phyloP scores from a whole-genome alignment of 2,797 vertebrate species.

The Neosilurus hyrtlii region DNA sequence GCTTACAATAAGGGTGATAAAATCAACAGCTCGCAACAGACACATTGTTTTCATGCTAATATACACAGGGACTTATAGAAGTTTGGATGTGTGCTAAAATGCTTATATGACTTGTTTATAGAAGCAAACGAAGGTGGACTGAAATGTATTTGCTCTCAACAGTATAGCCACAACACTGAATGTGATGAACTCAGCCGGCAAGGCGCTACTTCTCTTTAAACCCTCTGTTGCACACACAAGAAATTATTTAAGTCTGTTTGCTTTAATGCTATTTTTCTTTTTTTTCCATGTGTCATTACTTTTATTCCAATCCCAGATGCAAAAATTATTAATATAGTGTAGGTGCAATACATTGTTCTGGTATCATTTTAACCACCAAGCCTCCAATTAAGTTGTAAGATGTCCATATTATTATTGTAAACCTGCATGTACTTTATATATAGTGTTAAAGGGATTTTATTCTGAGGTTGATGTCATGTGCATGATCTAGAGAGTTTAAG shows the following conservation, averaged over 20 bases:
- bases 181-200: not conserved
- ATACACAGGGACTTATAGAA: not conserved
- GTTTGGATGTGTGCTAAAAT: not conserved
- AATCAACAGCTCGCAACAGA: not conserved
- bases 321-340: conserved; percentile 7
- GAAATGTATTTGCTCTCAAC: not conserved
- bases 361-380: conserved; percentile 7
- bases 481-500: conserved; percentile 34
- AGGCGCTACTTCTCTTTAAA: conserved; percentile 5
- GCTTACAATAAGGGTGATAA: not conserved
- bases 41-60: not conserved
- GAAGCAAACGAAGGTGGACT: not conserved
- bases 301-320: not conserved
- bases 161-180: not conserved
- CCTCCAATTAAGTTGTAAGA: not conserved
- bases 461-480: conserved; percentile 44
- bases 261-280: not conserved
- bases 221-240: not conserved
- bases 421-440: not conserved
- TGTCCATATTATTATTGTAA: not conserved
- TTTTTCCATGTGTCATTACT: conserved; percentile 5
- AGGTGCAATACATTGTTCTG: not conserved
- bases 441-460: conserved; percentile 18
- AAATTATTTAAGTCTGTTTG: not conserved
- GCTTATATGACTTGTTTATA: not conserved